Evolutionary conservation across 2,797 vertebrate species (phyloP).

Genomic region (Menidia menidia): DNA sequence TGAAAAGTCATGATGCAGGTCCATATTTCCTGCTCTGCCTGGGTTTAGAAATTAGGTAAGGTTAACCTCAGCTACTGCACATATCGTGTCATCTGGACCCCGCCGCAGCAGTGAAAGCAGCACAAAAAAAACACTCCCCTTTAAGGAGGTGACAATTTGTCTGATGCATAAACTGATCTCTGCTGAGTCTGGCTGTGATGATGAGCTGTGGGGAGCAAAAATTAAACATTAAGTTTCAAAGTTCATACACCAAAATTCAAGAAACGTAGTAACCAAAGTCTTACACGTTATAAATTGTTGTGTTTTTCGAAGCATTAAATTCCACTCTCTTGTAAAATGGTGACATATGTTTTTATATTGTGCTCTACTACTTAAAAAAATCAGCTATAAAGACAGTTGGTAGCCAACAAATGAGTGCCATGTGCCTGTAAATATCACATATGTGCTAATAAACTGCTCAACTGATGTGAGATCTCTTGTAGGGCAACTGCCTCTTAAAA

Average conservation of each 20-base stretch:
- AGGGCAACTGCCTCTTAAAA: too few species aligned
- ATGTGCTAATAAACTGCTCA: too few species aligned
- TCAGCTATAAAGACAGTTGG: not conserved
- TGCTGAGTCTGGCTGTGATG: not conserved
- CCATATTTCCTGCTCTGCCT: slow-evolving; percentile 15
- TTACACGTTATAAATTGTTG: not conserved
- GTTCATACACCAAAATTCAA: not conserved
- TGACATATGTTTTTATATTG: not conserved
- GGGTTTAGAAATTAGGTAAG: slow-evolving; percentile 11
- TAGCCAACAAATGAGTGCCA: too few species aligned
- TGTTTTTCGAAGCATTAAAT: not conserved
- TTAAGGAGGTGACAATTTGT: not conserved
- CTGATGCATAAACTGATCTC: not conserved
- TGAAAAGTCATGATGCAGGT: slow-evolving; percentile 20
- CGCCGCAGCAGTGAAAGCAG: not conserved
- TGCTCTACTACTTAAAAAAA: not conserved
- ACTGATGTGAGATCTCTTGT: too few species aligned
- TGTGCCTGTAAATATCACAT: too few species aligned
- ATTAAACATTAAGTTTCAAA: not conserved
- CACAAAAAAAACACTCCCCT: not conserved
- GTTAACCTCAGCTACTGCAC: not conserved
- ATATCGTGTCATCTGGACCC: slow-evolving; percentile 2
- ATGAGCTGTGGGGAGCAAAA: not conserved
- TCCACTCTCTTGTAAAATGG: not conserved
- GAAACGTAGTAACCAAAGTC: not conserved